Percentiles rank a stretch among this genome's conserved stretches.
These are phyloP conservation scores for Platysternon megacephalum DNA, from an alignment of 2,113 vertebrate species.

Conservation along the genomic window DNA sequence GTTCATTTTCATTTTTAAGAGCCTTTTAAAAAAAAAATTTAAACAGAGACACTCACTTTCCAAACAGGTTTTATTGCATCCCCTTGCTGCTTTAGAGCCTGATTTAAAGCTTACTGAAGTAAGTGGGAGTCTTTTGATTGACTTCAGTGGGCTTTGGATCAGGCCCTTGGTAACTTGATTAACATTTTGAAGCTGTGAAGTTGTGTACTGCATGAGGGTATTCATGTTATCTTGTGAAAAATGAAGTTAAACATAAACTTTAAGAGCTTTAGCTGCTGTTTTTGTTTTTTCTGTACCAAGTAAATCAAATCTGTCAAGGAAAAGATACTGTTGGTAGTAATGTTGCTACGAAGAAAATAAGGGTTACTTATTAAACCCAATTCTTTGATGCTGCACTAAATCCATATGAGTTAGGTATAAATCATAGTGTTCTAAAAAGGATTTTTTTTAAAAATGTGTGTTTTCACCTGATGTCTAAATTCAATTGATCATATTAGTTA, in stretches of 20 bases:
- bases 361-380: slow-evolving; percentile 57
- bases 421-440: slow-evolving; percentile 27
- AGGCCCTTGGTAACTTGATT: neutral
- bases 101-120: neutral
- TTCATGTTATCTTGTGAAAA: accelerated
- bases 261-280: neutral
- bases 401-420: neutral
- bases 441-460: slow-evolving; percentile 10
- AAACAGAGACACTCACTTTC: neutral
- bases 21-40: neutral
- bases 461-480: neutral
- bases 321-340: slow-evolving; percentile 44
- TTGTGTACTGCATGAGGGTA: accelerated
- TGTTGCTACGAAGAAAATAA: slow-evolving; percentile 57
- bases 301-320: slow-evolving; percentile 57
- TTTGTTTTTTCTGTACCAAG: neutral
- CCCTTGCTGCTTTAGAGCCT: neutral
- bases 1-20: neutral
- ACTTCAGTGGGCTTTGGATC: neutral
- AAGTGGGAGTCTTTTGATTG: neutral
- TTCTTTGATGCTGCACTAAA: slow-evolving; percentile 44
- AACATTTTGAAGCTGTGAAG: neutral
- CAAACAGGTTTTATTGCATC: neutral
- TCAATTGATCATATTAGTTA: neutral
- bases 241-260: slow-evolving; percentile 6